Evolutionary conservation across 2,888 invertebrate species (phyloP).

Genomic region (Auanema freiburgensis): DNA sequence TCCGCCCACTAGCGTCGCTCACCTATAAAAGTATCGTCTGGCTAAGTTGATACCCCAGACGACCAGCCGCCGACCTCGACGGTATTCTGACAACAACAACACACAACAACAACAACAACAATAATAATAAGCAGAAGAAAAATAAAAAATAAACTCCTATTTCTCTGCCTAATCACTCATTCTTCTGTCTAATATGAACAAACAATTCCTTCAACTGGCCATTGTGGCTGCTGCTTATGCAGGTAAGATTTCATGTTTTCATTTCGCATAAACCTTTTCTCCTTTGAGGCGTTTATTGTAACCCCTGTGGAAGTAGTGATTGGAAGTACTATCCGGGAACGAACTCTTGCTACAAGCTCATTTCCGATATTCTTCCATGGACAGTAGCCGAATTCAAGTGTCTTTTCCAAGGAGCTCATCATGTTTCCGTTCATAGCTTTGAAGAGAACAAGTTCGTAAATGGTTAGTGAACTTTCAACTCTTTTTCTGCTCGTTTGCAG

Average conservation of each 20-base stretch:
- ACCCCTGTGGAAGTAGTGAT: constrained; percentile 37
- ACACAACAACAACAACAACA: no score
- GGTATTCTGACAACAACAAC: no score
- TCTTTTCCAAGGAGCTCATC: constrained; percentile 59
- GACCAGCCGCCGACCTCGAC: no score
- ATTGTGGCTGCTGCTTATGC: constrained; percentile 6
- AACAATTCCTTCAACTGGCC: constrained; percentile 9
- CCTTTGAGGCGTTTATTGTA: constrained; percentile 26
- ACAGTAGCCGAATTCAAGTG: constrained; percentile 59
- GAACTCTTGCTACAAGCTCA: constrained; percentile 55
- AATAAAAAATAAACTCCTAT: no score
- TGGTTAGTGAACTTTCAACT: constrained; percentile 30
- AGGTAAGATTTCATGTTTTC: background rate
- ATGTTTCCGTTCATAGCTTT: constrained; percentile 49
- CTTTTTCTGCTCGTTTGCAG: background rate
- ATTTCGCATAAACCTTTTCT: constrained; percentile 1
- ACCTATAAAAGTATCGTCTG: no score
- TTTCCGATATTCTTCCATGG: constrained; percentile 49
- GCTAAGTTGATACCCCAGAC: no score
- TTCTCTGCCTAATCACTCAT: no score
- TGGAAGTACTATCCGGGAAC: constrained; percentile 58
- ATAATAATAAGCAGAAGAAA: no score
- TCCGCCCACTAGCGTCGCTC: no score
- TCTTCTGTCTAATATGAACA: constrained; percentile 6
- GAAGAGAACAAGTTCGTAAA: constrained; percentile 60